phyloP scores from a whole-genome alignment of 92 coral and sea anemone genomes.

The Umimayanthus chanpuru region DNA sequence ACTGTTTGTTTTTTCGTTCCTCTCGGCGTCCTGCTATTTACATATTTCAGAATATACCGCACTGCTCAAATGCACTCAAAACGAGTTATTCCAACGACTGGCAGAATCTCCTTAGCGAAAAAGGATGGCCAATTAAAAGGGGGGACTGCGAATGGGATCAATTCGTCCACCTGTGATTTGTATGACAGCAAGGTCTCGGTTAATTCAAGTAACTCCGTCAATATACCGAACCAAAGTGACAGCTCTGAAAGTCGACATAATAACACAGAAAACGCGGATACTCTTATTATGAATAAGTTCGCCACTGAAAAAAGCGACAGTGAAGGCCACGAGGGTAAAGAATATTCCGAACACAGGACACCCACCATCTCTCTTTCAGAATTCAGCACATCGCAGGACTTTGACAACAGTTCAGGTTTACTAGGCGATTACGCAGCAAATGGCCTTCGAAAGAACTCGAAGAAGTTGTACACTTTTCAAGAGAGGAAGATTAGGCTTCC shows the following conservation, averaged over 20 bases:
- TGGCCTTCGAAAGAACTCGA: conserved; percentile 6
- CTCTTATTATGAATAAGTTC: not conserved
- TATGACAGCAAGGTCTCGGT: not conserved
- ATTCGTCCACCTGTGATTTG: not conserved
- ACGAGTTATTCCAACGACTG: conserved; percentile 71
- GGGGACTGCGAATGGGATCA: not conserved
- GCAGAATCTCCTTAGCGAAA: conserved; percentile 37
- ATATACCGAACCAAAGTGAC: not conserved
- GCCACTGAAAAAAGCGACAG: not conserved
- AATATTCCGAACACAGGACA: not conserved
- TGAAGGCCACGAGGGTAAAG: not conserved
- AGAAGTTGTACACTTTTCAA: not conserved
- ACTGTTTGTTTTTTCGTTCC: conserved; percentile 82
- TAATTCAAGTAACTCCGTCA: not conserved
- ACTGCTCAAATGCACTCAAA: conserved; percentile 76
- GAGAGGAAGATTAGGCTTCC: not conserved
- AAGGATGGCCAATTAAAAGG: not conserved
- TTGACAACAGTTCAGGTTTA: not conserved
- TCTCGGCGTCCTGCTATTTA: conserved; percentile 66
- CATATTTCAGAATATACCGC: conserved; percentile 66
- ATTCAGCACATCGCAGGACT: not conserved
- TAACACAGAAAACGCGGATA: not conserved
- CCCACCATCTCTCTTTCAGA: conserved; percentile 6
- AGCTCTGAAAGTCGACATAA: not conserved
- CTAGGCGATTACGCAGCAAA: not conserved